phyloP scores from a whole-genome alignment of 2,797 vertebrate genomes.

The Danio tinwini region DNA sequence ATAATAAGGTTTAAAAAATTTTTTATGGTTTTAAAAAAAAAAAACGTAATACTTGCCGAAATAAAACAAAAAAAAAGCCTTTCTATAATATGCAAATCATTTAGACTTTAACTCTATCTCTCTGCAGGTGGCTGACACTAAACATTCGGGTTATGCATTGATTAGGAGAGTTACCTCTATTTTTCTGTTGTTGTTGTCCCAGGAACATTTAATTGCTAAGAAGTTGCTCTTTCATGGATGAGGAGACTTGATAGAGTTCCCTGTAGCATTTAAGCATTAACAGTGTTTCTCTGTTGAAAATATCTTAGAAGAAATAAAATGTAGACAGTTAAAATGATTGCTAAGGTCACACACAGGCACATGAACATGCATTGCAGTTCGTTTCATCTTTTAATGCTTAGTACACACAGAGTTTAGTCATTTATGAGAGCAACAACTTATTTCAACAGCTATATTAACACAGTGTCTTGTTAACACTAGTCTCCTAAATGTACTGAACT shows the following conservation, averaged over 20 bases:
- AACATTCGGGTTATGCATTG: slow-evolving; percentile 27
- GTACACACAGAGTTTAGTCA: too few species aligned
- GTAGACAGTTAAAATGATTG: not conserved
- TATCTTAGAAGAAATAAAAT: not conserved
- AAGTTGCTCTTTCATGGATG: not conserved
- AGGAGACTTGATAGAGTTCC: slow-evolving; percentile 10
- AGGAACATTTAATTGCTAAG: slow-evolving; percentile 14
- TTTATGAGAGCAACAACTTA: too few species aligned
- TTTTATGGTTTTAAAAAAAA: too few species aligned
- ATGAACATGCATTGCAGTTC: too few species aligned
- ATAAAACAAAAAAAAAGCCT: too few species aligned
- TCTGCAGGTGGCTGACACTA: slow-evolving; percentile 22
- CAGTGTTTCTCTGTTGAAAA: not conserved
- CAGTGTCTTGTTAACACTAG: too few species aligned
- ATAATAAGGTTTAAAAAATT: too few species aligned
- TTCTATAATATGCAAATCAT: too few species aligned
- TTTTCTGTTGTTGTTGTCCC: not conserved
- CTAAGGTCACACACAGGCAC: not conserved
- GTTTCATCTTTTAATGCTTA: too few species aligned
- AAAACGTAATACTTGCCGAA: too few species aligned
- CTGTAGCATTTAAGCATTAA: not conserved
- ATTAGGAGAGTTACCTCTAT: not conserved
- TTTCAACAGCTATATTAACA: too few species aligned
- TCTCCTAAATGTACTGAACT: too few species aligned
- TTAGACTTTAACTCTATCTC: not conserved